Evolutionary conservation across 2,113 vertebrate species (phyloP).

Genomic region (Phaetusa simplex): DNA sequence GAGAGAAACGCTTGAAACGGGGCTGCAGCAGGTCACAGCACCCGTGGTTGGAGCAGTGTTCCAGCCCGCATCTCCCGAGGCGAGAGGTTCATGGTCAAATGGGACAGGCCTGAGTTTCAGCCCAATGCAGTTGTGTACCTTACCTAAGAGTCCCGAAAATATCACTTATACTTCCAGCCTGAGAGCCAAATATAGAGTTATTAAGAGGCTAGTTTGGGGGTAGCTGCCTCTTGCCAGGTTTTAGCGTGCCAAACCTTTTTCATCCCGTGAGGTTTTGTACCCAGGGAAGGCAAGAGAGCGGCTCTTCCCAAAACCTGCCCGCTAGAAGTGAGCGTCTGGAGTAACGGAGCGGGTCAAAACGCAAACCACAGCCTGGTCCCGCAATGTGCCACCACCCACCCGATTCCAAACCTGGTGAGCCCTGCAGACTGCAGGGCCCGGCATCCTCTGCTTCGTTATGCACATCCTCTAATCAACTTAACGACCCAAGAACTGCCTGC

Average conservation of each 20-base stretch:
- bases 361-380: neutral
- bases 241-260: neutral
- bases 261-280: neutral
- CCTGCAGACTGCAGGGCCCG: neutral
- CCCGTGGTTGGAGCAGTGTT: neutral
- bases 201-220: neutral
- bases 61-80: fast-evolving
- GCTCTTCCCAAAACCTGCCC: neutral
- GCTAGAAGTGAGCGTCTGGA: neutral
- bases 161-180: neutral
- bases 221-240: neutral
- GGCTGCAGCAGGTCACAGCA: too few species aligned
- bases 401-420: neutral
- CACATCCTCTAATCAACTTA: neutral
- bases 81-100: neutral
- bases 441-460: neutral
- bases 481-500: neutral
- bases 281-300: neutral
- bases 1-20: neutral
- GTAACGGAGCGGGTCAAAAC: neutral
- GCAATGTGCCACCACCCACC: neutral
- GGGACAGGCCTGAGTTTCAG: neutral
- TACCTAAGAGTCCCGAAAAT: neutral
- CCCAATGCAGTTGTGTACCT: neutral
- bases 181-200: neutral